Percentiles rank a stretch among this genome's conserved stretches.
Conservation (phyloP, 2,888 invertebrate species). For the Tineola bisselliella region DNA sequence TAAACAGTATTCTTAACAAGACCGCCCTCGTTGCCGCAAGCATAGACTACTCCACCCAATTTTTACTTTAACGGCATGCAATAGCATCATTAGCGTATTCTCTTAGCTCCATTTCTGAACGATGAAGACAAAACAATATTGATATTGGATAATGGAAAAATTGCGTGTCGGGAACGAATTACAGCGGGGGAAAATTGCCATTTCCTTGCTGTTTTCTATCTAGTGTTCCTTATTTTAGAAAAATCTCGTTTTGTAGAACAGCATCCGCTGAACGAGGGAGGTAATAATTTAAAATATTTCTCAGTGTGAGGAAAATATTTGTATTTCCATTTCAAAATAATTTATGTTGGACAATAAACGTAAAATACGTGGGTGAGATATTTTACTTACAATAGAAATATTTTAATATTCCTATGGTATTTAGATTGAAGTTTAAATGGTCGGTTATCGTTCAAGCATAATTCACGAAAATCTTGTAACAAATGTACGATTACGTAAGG, state of each 20-base stretch:
- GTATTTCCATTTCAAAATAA: conserved; percentile 1
- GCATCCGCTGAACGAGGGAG: background rate
- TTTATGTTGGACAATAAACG: conserved; percentile 1
- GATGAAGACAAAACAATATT: conserved; percentile 63
- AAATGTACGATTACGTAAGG: background rate
- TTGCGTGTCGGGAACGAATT: conserved; percentile 56
- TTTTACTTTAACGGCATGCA: conserved; percentile 17
- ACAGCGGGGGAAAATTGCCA: conserved; percentile 50
- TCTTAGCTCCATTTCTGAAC: conserved; percentile 44
- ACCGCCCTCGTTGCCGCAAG: background rate
- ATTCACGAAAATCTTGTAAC: background rate
- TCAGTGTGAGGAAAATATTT: conserved; percentile 1
- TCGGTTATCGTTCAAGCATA: background rate
- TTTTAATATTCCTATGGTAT: background rate
- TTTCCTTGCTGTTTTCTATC: conserved; percentile 50
- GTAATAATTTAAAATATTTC: conserved; percentile 9
- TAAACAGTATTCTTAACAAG: background rate
- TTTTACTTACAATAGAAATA: background rate
- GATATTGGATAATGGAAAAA: conserved; percentile 64
- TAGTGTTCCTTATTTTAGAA: conserved; percentile 33
- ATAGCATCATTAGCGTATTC: conserved; percentile 54
- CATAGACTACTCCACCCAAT: background rate
- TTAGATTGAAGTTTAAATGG: background rate
- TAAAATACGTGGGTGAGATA: background rate
- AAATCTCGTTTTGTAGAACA: conserved; percentile 8